These are phyloP conservation scores for Sacculina carcini DNA, from an alignment of 2,888 invertebrate genomes.

Conservation along the genomic window DNA sequence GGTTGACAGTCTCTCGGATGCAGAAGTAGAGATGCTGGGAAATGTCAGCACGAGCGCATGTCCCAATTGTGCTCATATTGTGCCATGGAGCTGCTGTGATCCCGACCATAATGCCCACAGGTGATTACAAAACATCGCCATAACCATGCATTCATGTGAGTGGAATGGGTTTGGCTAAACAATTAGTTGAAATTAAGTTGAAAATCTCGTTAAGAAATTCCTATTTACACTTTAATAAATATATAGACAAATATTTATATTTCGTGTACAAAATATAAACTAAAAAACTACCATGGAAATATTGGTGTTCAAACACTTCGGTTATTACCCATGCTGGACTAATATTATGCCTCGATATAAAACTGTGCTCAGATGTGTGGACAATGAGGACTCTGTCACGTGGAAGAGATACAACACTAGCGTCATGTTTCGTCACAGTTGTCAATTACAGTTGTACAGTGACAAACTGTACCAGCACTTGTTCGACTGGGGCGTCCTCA, in stretches of 20 bases:
- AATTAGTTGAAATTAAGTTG: too few relatives aligned
- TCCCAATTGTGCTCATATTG: background rate
- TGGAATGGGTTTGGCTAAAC: too few relatives aligned
- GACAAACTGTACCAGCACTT: background rate
- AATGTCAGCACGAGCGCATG: background rate
- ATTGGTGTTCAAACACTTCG: too few relatives aligned
- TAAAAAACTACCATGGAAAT: too few relatives aligned
- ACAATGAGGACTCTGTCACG: too few relatives aligned
- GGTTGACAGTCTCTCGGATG: background rate
- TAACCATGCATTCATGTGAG: too few relatives aligned
- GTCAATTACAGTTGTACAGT: background rate
- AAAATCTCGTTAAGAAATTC: too few relatives aligned
- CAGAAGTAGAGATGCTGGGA: background rate
- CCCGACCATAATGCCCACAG: background rate
- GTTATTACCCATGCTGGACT: too few relatives aligned
- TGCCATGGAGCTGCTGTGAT: background rate
- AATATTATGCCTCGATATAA: too few relatives aligned
- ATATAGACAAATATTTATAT: conserved; percentile 3
- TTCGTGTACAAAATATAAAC: too few relatives aligned
- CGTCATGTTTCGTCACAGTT: background rate
- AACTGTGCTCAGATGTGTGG: too few relatives aligned
- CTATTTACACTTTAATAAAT: too few relatives aligned
- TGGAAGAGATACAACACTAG: background rate
- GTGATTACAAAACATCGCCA: background rate
- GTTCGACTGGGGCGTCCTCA: background rate